Percentiles rank a stretch among this genome's conserved stretches.
Conservation (phyloP, 2,888 invertebrate species). For the Ochropacha duplaris region DNA sequence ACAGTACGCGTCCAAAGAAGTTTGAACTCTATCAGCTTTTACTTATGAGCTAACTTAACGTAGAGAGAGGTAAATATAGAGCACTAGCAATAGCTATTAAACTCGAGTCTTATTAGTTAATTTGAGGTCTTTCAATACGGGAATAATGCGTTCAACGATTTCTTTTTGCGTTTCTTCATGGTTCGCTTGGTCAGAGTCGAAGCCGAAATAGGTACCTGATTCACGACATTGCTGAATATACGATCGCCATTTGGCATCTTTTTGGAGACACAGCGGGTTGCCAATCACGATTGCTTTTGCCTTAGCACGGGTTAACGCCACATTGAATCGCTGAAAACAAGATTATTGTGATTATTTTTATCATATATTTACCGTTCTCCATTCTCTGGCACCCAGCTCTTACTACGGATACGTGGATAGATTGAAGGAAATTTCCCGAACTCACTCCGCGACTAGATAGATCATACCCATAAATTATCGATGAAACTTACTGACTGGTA, state of each 20-base stretch:
- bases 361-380: no score
- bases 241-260: constrained; percentile 56
- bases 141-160: constrained; percentile 11
- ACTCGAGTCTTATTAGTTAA: not conserved
- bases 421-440: no score
- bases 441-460: no score
- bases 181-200: constrained; percentile 16
- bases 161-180: constrained; percentile 7
- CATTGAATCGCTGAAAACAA: constrained; percentile 86
- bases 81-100: not conserved
- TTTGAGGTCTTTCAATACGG: constrained; percentile 14
- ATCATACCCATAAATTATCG: no score
- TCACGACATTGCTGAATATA: constrained; percentile 61
- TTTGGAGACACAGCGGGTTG: constrained; percentile 73
- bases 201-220: constrained; percentile 55
- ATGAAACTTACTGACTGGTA: no score
- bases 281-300: constrained; percentile 85
- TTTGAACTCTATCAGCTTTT: not conserved
- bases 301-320: constrained; percentile 88
- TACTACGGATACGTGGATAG: no score
- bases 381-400: no score
- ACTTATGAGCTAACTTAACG: not conserved
- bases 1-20: no score
- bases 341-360: not conserved
- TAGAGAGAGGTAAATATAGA: not conserved